These are phyloP conservation scores for Corythornis cristatus DNA, from an alignment of 2,113 vertebrate genomes.

Conservation along the genomic window DNA sequence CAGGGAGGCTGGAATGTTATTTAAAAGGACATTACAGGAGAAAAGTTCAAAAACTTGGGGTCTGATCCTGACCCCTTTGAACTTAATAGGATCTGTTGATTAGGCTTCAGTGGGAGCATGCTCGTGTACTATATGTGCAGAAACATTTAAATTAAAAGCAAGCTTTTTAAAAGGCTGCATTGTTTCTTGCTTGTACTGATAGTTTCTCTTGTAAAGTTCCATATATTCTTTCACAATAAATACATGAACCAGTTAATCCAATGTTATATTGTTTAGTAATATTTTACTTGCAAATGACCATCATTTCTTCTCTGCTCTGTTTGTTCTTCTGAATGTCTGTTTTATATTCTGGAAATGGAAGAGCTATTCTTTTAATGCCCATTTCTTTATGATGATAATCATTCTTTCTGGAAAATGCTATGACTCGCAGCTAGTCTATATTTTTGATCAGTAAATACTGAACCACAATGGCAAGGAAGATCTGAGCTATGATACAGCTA, in stretches of 20 bases:
- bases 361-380: constrained; percentile 73
- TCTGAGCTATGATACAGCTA: constrained; percentile 13
- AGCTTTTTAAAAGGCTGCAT: constrained; percentile 19
- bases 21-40: constrained; percentile 12
- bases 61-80: not conserved
- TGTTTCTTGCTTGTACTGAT: constrained; percentile 56
- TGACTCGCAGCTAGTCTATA: constrained; percentile 73
- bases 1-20: not conserved
- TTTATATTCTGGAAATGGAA: constrained; percentile 70
- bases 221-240: constrained; percentile 65
- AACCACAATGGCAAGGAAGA: constrained; percentile 60
- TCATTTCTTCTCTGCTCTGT: constrained; percentile 66
- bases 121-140: not conserved
- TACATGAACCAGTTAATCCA: constrained; percentile 71
- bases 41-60: constrained; percentile 8
- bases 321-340: constrained; percentile 68
- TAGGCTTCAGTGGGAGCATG: not conserved
- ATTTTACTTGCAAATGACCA: constrained; percentile 71
- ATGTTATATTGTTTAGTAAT: constrained; percentile 62
- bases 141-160: constrained; percentile 26
- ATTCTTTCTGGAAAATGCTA: constrained; percentile 65
- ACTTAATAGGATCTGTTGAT: not conserved
- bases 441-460: constrained; percentile 76
- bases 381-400: constrained; percentile 72
- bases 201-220: constrained; percentile 56